Base-by-base conservation (phyloP, 2,888 invertebrate genomes). In the Calliphora vomitoria region DNA sequence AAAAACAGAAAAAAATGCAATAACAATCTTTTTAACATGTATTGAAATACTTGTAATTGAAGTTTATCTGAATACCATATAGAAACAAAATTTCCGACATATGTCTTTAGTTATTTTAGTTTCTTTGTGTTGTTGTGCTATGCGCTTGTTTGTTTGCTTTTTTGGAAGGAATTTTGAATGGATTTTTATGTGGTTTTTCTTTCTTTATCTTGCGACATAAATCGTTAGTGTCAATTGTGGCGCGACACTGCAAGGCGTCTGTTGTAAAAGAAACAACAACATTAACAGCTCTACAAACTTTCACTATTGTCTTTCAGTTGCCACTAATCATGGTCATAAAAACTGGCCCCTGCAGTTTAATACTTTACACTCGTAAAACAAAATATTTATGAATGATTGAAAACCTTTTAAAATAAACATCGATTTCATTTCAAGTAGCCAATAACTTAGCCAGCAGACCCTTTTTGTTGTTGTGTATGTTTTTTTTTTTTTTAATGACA, bases 401-500 rank as follows among this genome's bases (percentile, higher is more conserved):
- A 74, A 82, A 69, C 82, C 76, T 82, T 78, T 82, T 78, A 68
- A n/a, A 86, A 18, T 47, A 72, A 76, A 82, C 58, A 86, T 38
- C 76, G 60, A 58, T 81, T 81, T 81, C 44, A 78, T 81, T 71
- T 76, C 55, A 71, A 72, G 76, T 82, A 76, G 76, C 75, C 72
- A 53, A 69, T 58, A 47, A 74, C 20, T 76, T 72, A 62, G 55
- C 78, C 58, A 76, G 18, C 8, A 50, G 78, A 79, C 85, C 85
- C 74, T 79, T 74, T 80, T 72, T 41, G 35, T 72, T 41, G 35
- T 44, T 47, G 76, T 35, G 31, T 44, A 55, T 20, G 38, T 20
- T 20, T 79, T 86, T 66, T 71, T 74, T 13, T 75, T 13, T 47
- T 89, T 92, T 91, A 91, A 91, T 91, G 91, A 90, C 91, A 91